Evolutionary conservation across 64 coral and sea anemone genomes (phyloP), one percentile per base, ranked within the genome.

Genomic region (Montipora cactus): DNA sequence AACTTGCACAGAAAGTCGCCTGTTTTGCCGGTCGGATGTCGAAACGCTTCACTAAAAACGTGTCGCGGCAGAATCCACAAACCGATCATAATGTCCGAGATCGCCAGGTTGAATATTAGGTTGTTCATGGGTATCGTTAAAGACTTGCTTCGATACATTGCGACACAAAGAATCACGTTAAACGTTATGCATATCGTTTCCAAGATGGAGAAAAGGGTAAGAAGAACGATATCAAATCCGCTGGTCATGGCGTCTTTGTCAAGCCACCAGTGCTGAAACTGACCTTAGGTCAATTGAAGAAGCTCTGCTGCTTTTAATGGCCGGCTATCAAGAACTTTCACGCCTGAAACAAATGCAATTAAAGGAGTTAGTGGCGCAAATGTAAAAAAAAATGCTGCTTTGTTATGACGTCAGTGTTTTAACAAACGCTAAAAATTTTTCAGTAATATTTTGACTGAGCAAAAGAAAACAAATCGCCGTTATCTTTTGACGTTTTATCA

Each of bases 1-100:
- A 93, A 93, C 83, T 93, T 93, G 62, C 92, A 93, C 7, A 93
- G 47, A 20, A 79, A 88, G 48, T 93, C 83, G 1, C 92, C 81
- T 44, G 74, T 22, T 19, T 10, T 8, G 1, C 67, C 84, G 25
- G 28, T 48, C 1, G 80, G 83, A 23, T 93, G 92, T 1, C 7
- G 53, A 72, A 93, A 93, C 16, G 67, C 82, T 5, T 14, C 75
- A 5, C 8, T 71, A 5, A 93, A 80, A 62, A 93, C 92, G 48
- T 93, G 92, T 10, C 92, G 57, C 9, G 92, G 92, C 2, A 88
- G 59, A 8, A 93, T 87, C 8, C 87, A 93, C 47, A 78, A 44
- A 3, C 83, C 80, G 45, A 81, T 88, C 5, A 93, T 10, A 37
- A 81, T 45, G 68, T 93, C 92, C 1, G 83, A 79, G 50, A 93